Base-by-base conservation (phyloP, 92 coral and sea anemone genomes). In the Umimayanthus kanabou region DNA sequence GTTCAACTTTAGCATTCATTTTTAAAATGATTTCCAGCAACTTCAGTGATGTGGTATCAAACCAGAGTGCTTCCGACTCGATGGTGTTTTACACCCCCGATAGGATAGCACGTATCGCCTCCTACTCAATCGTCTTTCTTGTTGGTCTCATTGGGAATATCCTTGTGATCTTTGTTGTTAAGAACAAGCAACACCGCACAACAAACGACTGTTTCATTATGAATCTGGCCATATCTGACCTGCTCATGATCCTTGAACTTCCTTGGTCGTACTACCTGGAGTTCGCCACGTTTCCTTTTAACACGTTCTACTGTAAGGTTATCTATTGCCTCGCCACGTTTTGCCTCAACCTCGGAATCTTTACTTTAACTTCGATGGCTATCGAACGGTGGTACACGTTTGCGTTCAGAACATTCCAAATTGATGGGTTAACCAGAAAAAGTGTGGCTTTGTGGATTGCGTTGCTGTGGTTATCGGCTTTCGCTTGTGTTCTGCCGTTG, bases 191-290 rank as follows among this genome's bases (percentile, higher is more conserved):
- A 11, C 53, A 10, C 70, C 85, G 85, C n/a, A 61, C 85, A 40
- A 65, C 85, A 65, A 81, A 81, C 85, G 85, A 81, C 85, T 81
- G 55, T 25, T 81, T 81, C 39, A 81, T 81, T 15, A 66, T 65
- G 55, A 81, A 81, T 47, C n/a, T 81, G 33, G 85, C 85, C 5
- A 39, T 66, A 6, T 75, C 85, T n/a, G 85, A 81, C n/a, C 76
- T 81, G 7, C 22, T 64, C n/a, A 4, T 81, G 76, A 64, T 81
- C 0, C 76, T 81, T 4, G 76, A 65, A 11, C 74, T 81, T 39
- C 85, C 85, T 9, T 81, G 85, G 85, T 25, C 75, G 0, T 81
- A 64, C 6, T 81, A 81, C 37, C n/a, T 81, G 23, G 85, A 81
- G 85, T 66, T 81, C 29, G 74, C 76, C 3, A 39, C 76, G 13